Evolutionary conservation across 2,797 vertebrate species (phyloP).

Genomic region (Falco biarmicus): DNA sequence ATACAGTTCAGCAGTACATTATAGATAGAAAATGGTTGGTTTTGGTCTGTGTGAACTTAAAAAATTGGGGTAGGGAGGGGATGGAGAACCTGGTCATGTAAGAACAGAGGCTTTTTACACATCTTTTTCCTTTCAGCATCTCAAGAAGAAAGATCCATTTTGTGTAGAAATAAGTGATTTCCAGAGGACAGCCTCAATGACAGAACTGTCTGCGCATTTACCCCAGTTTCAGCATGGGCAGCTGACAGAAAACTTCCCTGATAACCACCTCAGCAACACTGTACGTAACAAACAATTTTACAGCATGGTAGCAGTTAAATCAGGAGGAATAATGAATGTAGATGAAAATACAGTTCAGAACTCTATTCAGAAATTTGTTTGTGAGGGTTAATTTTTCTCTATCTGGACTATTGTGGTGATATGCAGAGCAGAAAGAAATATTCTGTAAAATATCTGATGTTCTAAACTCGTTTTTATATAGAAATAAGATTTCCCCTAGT

Average conservation of each 20-base stretch:
- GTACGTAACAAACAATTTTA: conserved; percentile 66
- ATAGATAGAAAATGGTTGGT: background rate
- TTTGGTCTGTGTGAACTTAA: background rate
- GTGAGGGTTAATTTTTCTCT: background rate
- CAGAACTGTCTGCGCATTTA: conserved; percentile 81
- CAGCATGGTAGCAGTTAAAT: background rate
- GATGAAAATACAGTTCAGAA: background rate
- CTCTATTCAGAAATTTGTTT: background rate
- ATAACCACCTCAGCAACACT: conserved; percentile 78
- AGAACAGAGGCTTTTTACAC: conserved; percentile 1
- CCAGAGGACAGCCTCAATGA: conserved; percentile 75
- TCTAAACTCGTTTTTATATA: background rate
- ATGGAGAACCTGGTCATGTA: background rate
- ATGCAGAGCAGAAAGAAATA: background rate
- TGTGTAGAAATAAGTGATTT: conserved; percentile 54
- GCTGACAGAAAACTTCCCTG: conserved; percentile 78
- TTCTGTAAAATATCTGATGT: background rate
- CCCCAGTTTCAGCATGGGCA: conserved; percentile 84
- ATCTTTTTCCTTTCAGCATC: conserved; percentile 70
- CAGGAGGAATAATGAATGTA: background rate
- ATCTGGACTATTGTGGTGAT: background rate
- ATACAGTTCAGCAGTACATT: background rate
- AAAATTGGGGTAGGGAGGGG: background rate
- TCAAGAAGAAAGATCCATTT: conserved; percentile 30
- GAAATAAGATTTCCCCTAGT: background rate